Evolutionary conservation across 2,113 vertebrate species (phyloP).

Genomic region (Eudyptes chrysolophus): DNA sequence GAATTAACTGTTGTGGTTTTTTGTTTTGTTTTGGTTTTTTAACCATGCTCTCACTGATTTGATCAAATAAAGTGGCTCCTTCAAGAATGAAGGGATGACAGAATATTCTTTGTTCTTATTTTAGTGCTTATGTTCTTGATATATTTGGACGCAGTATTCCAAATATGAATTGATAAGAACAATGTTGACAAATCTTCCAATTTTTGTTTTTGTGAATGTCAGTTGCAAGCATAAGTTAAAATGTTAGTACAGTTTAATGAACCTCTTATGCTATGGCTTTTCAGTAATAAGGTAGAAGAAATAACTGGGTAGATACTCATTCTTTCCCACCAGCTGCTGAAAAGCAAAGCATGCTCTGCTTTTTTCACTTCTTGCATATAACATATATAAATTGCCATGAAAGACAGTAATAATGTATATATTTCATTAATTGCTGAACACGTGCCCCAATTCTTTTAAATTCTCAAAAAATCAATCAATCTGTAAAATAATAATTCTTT

Average conservation of each 20-base stretch:
- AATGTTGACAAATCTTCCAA: neutral
- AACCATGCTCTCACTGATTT: neutral
- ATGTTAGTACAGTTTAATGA: neutral
- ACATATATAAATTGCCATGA: neutral
- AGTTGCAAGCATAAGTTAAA: neutral
- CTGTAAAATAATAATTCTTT: neutral
- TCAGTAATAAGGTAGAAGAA: neutral
- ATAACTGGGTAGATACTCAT: neutral
- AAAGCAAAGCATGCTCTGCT: neutral
- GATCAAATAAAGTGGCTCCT: neutral
- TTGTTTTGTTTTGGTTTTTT: neutral
- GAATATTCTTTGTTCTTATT: neutral
- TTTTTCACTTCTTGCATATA: neutral
- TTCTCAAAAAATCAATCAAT: neutral
- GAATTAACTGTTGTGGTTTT: neutral
- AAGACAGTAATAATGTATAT: neutral
- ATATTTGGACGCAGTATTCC: neutral
- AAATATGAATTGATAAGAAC: neutral
- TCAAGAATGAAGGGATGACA: neutral
- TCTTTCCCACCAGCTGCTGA: neutral
- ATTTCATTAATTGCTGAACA: neutral
- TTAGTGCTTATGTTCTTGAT: neutral
- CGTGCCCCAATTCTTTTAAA: neutral
- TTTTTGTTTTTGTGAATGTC: neutral
- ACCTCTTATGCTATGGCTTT: neutral